Evolutionary conservation across 2,888 invertebrate species (phyloP).

Genomic region (Platypus cylindrus): DNA sequence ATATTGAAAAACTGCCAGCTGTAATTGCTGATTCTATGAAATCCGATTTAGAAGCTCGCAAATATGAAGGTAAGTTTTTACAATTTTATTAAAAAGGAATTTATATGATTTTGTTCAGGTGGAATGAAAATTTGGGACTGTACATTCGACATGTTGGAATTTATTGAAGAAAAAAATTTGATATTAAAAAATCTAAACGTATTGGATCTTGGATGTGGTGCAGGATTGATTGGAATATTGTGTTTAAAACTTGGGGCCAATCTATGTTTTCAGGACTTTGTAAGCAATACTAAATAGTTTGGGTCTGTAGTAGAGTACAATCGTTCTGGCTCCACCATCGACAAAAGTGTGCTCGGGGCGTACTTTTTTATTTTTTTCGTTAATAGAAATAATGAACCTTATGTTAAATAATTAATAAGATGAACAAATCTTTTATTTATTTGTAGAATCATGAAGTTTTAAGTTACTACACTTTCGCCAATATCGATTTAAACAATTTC

Average conservation of each 20-base stretch:
- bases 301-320: background rate
- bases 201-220: constrained; percentile 87
- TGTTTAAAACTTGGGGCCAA: constrained; percentile 51
- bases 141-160: constrained; percentile 64
- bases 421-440: constrained; percentile 29
- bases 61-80: constrained; percentile 64
- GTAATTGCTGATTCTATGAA: constrained; percentile 49
- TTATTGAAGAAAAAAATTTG: constrained; percentile 39
- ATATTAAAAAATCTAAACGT: constrained; percentile 44
- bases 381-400: too few species aligned
- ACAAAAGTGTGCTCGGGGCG: too few species aligned
- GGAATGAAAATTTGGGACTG: constrained; percentile 96
- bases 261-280: constrained; percentile 91
- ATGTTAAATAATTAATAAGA: constrained; percentile 2
- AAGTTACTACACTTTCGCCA: constrained; percentile 67
- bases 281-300: constrained; percentile 40
- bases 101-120: constrained; percentile 47
- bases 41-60: constrained; percentile 61
- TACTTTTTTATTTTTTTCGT: too few species aligned
- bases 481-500: constrained; percentile 52
- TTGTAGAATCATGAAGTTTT: constrained; percentile 79
- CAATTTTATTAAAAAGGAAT: background rate
- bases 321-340: background rate
- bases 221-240: constrained; percentile 77
- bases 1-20: constrained; percentile 28